These are phyloP conservation scores for Lycaena phlaeas DNA, from an alignment of 2,888 invertebrate species.

Conservation along the genomic window DNA sequence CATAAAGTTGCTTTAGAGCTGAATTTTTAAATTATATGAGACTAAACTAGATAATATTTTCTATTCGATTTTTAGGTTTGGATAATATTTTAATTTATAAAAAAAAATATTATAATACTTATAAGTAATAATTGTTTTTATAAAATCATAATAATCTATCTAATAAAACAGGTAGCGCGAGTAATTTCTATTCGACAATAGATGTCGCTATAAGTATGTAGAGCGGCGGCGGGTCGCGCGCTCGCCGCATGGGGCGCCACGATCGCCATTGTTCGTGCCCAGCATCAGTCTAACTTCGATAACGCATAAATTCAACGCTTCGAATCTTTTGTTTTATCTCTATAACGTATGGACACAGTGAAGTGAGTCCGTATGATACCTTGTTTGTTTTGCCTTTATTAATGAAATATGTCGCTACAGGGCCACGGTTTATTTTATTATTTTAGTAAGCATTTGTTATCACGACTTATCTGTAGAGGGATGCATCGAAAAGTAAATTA, in stretches of 20 bases:
- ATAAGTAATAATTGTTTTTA: no score
- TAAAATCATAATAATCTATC: no score
- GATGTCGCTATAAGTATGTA: conserved; percentile 46
- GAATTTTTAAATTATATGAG: no score
- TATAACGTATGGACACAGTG: conserved; percentile 71
- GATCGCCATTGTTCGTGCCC: conserved; percentile 59
- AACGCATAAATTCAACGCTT: conserved; percentile 67
- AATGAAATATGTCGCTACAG: conserved; percentile 71
- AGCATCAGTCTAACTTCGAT: conserved; percentile 61
- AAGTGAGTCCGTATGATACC: conserved; percentile 68
- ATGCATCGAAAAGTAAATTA: conserved; percentile 69
- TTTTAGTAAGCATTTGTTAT: conserved; percentile 73
- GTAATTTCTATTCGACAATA: conserved; percentile 46
- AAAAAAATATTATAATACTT: no score
- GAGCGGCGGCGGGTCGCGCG: conserved; percentile 24
- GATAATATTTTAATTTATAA: no score
- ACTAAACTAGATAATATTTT: no score
- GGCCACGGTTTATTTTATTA: conserved; percentile 63
- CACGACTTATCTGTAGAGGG: conserved; percentile 69
- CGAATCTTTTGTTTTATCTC: conserved; percentile 71
- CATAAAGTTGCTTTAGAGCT: no score
- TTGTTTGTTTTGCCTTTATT: conserved; percentile 69
- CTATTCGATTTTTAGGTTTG: no score
- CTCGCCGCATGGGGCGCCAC: conserved; percentile 70
- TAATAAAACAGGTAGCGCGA: no score